A percentile compares a stretch with the other conserved stretches of the same genome.
These are phyloP conservation scores for Drosophila grimshawi DNA, from an alignment of 1,140 invertebrate species.

Conservation along the genomic window DNA sequence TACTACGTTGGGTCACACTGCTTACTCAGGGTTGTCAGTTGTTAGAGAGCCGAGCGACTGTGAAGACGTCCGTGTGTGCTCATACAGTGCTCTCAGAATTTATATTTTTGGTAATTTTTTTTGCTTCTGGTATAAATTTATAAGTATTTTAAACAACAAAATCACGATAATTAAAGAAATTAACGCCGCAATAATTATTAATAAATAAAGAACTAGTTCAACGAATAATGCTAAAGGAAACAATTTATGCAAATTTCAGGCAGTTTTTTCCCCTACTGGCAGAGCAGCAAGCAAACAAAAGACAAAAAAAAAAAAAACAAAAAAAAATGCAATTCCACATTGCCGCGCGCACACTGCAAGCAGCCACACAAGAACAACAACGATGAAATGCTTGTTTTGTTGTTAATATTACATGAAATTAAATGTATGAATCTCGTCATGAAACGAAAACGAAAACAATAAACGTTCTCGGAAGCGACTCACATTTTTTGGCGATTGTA, in stretches of 20 bases:
- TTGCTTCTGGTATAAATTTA: slow-evolving; percentile 64
- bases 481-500: slow-evolving; percentile 23
- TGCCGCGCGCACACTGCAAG: slow-evolving; percentile 39
- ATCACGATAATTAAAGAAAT: slow-evolving; percentile 59
- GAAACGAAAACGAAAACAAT: slow-evolving; percentile 34
- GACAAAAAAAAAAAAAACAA: slow-evolving; percentile 15
- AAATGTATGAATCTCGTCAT: slow-evolving; percentile 27
- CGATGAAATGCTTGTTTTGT: slow-evolving; percentile 37
- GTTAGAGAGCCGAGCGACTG: slow-evolving; percentile 71
- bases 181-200: slow-evolving; percentile 62
- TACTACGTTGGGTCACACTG: slow-evolving; percentile 35
- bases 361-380: slow-evolving; percentile 30
- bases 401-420: slow-evolving; percentile 21
- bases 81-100: slow-evolving; percentile 77
- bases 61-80: slow-evolving; percentile 78
- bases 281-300: slow-evolving; percentile 47
- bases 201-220: slow-evolving; percentile 42
- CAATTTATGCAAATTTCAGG: slow-evolving; percentile 55
- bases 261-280: slow-evolving; percentile 40
- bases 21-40: slow-evolving; percentile 40
- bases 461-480: slow-evolving; percentile 23
- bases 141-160: slow-evolving; percentile 49
- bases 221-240: slow-evolving; percentile 39
- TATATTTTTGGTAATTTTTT: slow-evolving; percentile 75
- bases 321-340: slow-evolving; percentile 36